Evolutionary conservation across 2,797 vertebrate species (phyloP), one percentile per base, ranked within the genome.

Genomic region (Chloroceryle inda): DNA sequence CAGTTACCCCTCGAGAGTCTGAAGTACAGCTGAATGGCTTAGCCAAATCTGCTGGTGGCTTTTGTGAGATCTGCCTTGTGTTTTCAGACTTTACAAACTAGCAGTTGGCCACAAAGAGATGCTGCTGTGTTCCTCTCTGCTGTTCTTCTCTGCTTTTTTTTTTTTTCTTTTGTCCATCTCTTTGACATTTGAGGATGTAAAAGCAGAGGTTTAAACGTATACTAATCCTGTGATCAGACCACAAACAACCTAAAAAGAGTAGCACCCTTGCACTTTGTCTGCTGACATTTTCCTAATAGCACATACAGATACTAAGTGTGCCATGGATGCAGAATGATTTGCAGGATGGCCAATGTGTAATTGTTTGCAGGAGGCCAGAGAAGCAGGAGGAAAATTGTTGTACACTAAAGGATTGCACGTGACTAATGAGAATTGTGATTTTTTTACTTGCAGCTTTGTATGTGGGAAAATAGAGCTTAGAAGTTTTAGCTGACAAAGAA

Each of bases 231-330:
- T 13, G n/a, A 35, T 56, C 24, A 22, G 37, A 61, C 73, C 14
- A 2, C 52, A 42, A 66, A 23, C 40, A 77, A 8, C 13, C 21
- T 35, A 7, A n/a, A 52, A 58, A 33, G 56, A 31, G 4, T 15
- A 59, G 19, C 24, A 67, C 12, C 55, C 13, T 72, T 59, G 37
- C 5, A 1, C 20, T 71, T 76, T 67, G 47, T 56, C 37, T 18
- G 11, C 17, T 80, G 40, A 13, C 6, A 0, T 6, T 24, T 78
- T 86, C 11, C 0, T 45, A 35, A 3, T 19, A 53, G 23, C 2
- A 3, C 42, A 15, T 22, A 7, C 13, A 23, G 13, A 45, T n/a
- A n/a, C 18, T 9, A 18, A 3, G n/a, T 11, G n/a, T 72, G 66
- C 69, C 1, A 0, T 12, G 55, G 24, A 13, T 61, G 16, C 6